phyloP scores from a whole-genome alignment of 2,113 vertebrate genomes.

The Glaucidium brasilianum region DNA sequence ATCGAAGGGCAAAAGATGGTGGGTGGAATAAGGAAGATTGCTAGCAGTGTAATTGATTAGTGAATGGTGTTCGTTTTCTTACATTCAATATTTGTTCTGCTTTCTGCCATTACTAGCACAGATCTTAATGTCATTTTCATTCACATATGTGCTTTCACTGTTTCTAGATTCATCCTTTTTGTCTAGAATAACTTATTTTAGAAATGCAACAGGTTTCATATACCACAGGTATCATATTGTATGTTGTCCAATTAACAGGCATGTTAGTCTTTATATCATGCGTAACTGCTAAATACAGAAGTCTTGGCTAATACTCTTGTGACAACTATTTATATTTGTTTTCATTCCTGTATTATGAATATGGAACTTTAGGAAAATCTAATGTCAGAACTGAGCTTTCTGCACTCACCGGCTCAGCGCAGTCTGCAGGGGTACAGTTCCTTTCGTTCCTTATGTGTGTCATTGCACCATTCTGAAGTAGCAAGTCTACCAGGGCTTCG shows the following conservation, averaged over 20 bases:
- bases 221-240: rapidly evolving
- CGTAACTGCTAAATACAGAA: rapidly evolving
- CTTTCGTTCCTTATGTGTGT: constrained; percentile 78
- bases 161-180: neutral
- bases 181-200: neutral
- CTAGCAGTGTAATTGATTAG: neutral
- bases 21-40: neutral
- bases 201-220: neutral
- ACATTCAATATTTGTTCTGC: neutral
- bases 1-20: neutral
- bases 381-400: too few species aligned
- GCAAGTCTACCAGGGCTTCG: constrained; percentile 80
- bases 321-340: neutral
- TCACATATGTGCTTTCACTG: neutral
- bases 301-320: neutral
- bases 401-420: constrained; percentile 78
- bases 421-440: constrained; percentile 83
- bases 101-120: neutral
- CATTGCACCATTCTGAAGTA: constrained; percentile 80
- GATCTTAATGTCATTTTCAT: neutral
- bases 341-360: neutral
- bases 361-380: neutral
- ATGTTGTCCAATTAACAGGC: rapidly evolving
- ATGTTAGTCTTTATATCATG: rapidly evolving
- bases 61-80: neutral